These are phyloP conservation scores for Lathronympha strigana DNA, from an alignment of 2,888 invertebrate genomes.

Conservation along the genomic window DNA sequence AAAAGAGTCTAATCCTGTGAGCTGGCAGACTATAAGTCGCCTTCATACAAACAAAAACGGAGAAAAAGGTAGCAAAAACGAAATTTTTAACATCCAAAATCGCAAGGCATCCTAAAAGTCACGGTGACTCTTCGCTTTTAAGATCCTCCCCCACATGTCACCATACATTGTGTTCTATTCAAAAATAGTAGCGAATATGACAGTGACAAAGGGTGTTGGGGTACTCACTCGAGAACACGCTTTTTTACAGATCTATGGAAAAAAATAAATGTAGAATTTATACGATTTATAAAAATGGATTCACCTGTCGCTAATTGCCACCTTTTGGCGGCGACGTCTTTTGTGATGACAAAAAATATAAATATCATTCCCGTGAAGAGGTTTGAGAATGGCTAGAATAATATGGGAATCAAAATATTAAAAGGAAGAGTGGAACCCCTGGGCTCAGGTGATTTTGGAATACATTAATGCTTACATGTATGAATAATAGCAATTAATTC, in stretches of 20 bases:
- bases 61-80: constrained; percentile 62
- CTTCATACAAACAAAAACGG: constrained; percentile 58
- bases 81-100: constrained; percentile 47
- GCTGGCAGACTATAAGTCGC: constrained; percentile 73
- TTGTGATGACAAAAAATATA: constrained; percentile 60
- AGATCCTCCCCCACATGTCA: constrained; percentile 72
- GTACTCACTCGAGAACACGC: constrained; percentile 68
- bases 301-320: constrained; percentile 83
- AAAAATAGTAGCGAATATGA: constrained; percentile 77
- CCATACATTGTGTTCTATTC: constrained; percentile 69
- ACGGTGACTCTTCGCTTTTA: constrained; percentile 67
- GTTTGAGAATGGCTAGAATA: constrained; percentile 38
- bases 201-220: constrained; percentile 80
- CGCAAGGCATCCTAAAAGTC: constrained; percentile 62
- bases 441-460: constrained; percentile 36
- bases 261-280: constrained; percentile 68
- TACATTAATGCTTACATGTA: constrained; percentile 33
- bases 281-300: constrained; percentile 66
- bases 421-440: constrained; percentile 42
- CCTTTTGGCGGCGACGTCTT: constrained; percentile 76
- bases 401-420: constrained; percentile 42
- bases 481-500: constrained; percentile 42
- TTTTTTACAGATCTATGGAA: constrained; percentile 55
- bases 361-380: constrained; percentile 45
- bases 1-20: constrained; percentile 48